A percentile compares a stretch with the other conserved stretches of the same genome.
phyloP scores from a whole-genome alignment of 2,888 invertebrate species.

The Pediacus dermestoides region DNA sequence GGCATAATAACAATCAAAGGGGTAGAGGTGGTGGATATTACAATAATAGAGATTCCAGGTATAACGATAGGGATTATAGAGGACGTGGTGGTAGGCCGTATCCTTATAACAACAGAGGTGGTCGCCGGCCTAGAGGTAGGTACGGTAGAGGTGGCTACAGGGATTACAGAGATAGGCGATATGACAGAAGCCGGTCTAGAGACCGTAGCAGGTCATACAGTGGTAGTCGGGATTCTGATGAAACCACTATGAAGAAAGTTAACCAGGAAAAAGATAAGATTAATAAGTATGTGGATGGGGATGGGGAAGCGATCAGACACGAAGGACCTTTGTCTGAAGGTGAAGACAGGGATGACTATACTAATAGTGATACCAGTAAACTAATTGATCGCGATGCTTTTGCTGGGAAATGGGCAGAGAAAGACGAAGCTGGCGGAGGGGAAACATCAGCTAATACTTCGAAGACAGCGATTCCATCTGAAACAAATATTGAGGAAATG shows the following conservation, averaged over 20 bases:
- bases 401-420: conserved; percentile 65
- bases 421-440: conserved; percentile 47
- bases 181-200: conserved; percentile 59
- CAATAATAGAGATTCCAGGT: conserved; percentile 45
- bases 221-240: conserved; percentile 49
- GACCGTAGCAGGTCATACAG: conserved; percentile 51
- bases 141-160: conserved; percentile 54
- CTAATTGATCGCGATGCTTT: conserved; percentile 60
- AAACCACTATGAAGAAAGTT: conserved; percentile 34
- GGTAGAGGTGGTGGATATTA: conserved; percentile 46
- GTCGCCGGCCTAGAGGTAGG: conserved; percentile 39
- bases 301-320: conserved; percentile 48
- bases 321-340: conserved; percentile 59
- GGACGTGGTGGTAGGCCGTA: conserved; percentile 43
- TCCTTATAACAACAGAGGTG: conserved; percentile 40
- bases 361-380: conserved; percentile 28
- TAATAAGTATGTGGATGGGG: conserved; percentile 55
- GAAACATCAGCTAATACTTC: conserved; percentile 13
- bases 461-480: conserved; percentile 37
- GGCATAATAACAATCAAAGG: conserved; percentile 53
- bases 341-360: conserved; percentile 57
- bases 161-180: conserved; percentile 65
- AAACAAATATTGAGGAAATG: conserved; percentile 54
- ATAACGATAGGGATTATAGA: conserved; percentile 43
- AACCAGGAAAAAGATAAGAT: conserved; percentile 58